Evolutionary conservation across 2,888 invertebrate species (phyloP), one percentile per base, ranked within the genome.

Genomic region (Campoletis raptor): DNA sequence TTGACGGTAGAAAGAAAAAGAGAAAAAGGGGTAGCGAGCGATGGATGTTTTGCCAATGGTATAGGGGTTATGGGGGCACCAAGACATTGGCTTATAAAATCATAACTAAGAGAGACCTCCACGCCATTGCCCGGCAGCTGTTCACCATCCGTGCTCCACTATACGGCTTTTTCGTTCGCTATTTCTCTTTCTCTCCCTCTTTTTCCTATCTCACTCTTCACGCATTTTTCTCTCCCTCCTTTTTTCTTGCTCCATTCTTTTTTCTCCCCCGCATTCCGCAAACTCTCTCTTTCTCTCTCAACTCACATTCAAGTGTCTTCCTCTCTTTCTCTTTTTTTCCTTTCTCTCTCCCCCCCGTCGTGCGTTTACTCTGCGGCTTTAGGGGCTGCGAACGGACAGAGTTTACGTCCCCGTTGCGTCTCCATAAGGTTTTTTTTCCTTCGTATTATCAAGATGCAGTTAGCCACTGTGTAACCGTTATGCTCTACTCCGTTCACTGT

Each of bases 101-200:
- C 84, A 84, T 84, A 86, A 81, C 84, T 48, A 64, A 79, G 30
- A 81, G 78, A 90, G 90, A 91, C 91, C 91, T 91, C 91, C 89
- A 70, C 91, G 91, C 89, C 90, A 90, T 90, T 89, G 90, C 89
- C 72, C 85, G 89, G 92, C 93, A 93, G 93, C 93, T 93, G 93
- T 92, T 92, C 92, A 89, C 92, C 92, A 93, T 92, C 91, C 92
- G 91, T 92, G 92, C 90, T 91, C 91, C 91, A 91, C 92, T 92
- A 90, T 89, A 87, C 88, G 85, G 87, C 86, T 81, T 83, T 85
- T 81, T 89, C 91, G 82, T 88, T 89, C 88, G 88, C 85, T 85
- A 88, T 89, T 88, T 89, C 82, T 64, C 70, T 24, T 64, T 77
- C 52, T 48, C 72, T 72, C 69, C n/a, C 66, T 72, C 64, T 66